A percentile compares a stretch with the other conserved stretches of the same genome.
Evolutionary conservation across 2,797 vertebrate genomes (phyloP).

Genomic region (Cirrhinus molitorella): DNA sequence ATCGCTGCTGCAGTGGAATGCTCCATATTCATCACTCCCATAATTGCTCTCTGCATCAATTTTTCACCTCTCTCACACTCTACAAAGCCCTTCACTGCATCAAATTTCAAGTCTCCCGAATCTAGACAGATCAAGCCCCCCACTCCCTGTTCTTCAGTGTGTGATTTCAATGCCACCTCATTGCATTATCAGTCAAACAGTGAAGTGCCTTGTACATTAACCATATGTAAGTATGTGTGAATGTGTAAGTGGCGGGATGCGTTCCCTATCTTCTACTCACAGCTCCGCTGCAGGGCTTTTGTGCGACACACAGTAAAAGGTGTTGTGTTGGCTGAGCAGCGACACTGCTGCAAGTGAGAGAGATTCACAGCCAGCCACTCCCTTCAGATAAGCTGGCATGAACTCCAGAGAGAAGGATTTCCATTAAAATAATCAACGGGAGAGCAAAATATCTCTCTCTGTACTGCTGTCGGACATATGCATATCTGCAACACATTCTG

Average conservation of each 20-base stretch:
- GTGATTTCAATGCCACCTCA: conserved; percentile 65
- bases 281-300: conserved; percentile 73
- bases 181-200: conserved; percentile 70
- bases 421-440: conserved; percentile 78
- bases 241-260: conserved; percentile 66
- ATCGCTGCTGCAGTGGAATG: conserved; percentile 24
- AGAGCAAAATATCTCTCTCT: conserved; percentile 67
- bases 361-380: conserved; percentile 71
- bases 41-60: conserved; percentile 40
- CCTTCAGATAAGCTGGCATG: conserved; percentile 71
- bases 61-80: conserved; percentile 31
- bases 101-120: conserved; percentile 35
- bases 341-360: conserved; percentile 70
- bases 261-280: conserved; percentile 75
- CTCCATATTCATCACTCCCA: conserved; percentile 32
- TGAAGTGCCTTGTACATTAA: conserved; percentile 72
- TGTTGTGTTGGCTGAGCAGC: conserved; percentile 71
- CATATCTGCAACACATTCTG: conserved; percentile 21
- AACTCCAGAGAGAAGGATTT: conserved; percentile 64
- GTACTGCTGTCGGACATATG: conserved; percentile 60
- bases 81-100: conserved; percentile 37
- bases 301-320: conserved; percentile 67
- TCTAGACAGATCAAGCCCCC: conserved; percentile 32
- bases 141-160: conserved; percentile 37
- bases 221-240: conserved; percentile 73